These are phyloP conservation scores for Oryctolagus cuniculus DNA, from an alignment of 2,113 vertebrate genomes.

Conservation along the genomic window mOryCun1.1 NC_091453.1:14426001-14426500, in stretches of 20 bases:
- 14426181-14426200: neutral
- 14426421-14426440: neutral
- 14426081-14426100: neutral
- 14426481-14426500: neutral
- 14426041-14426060: neutral
- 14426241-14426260: neutral
- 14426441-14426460: neutral
- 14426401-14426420: neutral
- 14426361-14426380: neutral
- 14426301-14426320: neutral
- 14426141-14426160: neutral
- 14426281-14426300: neutral
- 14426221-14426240: neutral
- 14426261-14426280: neutral
- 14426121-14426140: neutral
- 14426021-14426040: neutral
- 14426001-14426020: neutral
- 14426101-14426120: neutral
- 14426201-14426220: neutral
- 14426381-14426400: neutral
- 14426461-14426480: neutral
- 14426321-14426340: neutral
- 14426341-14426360: neutral
- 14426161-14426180: neutral
- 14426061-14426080: neutral